Evolutionary conservation across 2,113 vertebrate species (phyloP).

Genomic region (Silurus meridionalis): DNA sequence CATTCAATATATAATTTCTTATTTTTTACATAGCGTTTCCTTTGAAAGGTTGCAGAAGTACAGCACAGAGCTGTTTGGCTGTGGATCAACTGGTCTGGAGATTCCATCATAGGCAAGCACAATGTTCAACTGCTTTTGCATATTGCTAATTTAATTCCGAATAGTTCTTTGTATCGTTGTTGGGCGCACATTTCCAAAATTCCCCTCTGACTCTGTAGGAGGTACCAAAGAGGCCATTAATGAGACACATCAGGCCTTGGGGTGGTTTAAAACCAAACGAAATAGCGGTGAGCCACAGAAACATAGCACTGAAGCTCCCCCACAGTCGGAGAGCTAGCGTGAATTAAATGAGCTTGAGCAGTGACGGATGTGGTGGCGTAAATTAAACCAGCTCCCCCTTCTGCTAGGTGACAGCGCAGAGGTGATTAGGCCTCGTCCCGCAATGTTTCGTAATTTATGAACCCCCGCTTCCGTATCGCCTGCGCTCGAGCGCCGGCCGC

Average conservation of each 20-base stretch:
- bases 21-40: not conserved
- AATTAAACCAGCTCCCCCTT: conserved; percentile 76
- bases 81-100: not conserved
- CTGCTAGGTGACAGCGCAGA: conserved; percentile 73
- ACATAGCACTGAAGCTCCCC: conserved; percentile 57
- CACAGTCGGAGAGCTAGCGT: conserved; percentile 58
- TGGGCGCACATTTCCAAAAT: not conserved
- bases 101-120: not conserved
- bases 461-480: conserved; percentile 62
- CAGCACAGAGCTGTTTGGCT: not conserved
- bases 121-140: not conserved
- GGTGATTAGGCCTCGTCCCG: conserved; percentile 67
- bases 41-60: not conserved
- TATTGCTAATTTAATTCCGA: not conserved
- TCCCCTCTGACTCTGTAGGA: not conserved
- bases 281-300: conserved; percentile 45
- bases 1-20: too few relatives aligned
- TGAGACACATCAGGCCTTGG: conserved; percentile 17
- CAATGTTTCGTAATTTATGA: conserved; percentile 73
- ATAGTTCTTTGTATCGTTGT: not conserved
- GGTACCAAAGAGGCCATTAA: conserved; percentile 1
- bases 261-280: conserved; percentile 39
- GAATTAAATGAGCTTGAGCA: conserved; percentile 75
- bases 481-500: conserved; percentile 69
- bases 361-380: conserved; percentile 73